These are phyloP conservation scores for Carcinoscorpius rotundicauda DNA, from an alignment of 1,140 invertebrate genomes.

Conservation along the genomic window DNA sequence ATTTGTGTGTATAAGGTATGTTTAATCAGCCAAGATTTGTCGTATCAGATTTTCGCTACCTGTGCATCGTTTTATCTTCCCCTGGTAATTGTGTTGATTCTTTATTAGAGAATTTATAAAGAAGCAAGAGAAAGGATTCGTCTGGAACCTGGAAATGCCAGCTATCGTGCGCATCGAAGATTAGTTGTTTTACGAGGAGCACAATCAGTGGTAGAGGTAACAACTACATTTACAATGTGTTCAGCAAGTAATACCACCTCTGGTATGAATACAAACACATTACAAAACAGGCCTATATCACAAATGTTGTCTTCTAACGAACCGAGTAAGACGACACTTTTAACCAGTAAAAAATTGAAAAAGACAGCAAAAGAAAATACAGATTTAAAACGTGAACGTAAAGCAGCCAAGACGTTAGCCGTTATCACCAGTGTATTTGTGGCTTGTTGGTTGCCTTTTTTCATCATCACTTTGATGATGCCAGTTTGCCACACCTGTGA, in stretches of 20 bases:
- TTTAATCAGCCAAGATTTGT: slow-evolving; percentile 65
- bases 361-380: slow-evolving; percentile 52
- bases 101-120: slow-evolving; percentile 91
- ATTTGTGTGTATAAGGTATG: slow-evolving; percentile 66
- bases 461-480: slow-evolving; percentile 77
- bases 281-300: background rate
- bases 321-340: slow-evolving; percentile 7
- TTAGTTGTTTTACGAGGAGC: slow-evolving; percentile 17
- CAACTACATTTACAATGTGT: slow-evolving; percentile 5
- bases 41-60: slow-evolving; percentile 61
- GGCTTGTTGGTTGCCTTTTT: slow-evolving; percentile 88
- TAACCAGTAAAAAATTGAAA: slow-evolving; percentile 7
- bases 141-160: slow-evolving; percentile 39
- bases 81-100: slow-evolving; percentile 72
- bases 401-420: slow-evolving; percentile 33
- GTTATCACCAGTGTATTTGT: slow-evolving; percentile 78
- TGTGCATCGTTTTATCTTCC: slow-evolving; percentile 93
- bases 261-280: too few species aligned
- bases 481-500: slow-evolving; percentile 61
- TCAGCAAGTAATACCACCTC: too few species aligned
- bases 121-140: slow-evolving; percentile 70
- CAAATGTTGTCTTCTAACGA: slow-evolving; percentile 17
- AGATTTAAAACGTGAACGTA: slow-evolving; percentile 69
- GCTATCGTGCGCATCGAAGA: slow-evolving; percentile 18
- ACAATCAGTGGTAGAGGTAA: slow-evolving; percentile 13